A percentile compares a stretch with the other conserved stretches of the same genome.
These are phyloP conservation scores for Aradophagus sp. DNA, from an alignment of 1,140 invertebrate genomes.

Conservation along the genomic window DNA sequence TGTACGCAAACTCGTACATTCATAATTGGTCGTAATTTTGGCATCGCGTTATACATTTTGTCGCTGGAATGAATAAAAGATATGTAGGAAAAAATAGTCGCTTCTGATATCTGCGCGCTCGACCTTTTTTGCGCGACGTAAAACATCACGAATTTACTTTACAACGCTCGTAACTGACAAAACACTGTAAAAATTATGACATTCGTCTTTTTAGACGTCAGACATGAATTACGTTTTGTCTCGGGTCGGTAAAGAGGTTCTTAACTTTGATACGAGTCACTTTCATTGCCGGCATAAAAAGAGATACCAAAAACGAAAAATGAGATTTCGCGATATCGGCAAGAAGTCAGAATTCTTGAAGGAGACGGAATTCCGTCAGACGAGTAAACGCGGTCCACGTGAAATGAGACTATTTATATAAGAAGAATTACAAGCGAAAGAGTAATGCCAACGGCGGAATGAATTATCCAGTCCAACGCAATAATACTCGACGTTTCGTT, in stretches of 20 bases:
- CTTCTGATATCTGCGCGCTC: too few relatives aligned
- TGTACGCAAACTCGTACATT: neutral
- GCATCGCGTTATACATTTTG: too few relatives aligned
- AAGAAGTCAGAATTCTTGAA: slow-evolving; percentile 26
- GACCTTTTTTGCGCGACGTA: too few relatives aligned
- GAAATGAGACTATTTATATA: slow-evolving; percentile 15
- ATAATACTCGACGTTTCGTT: too few relatives aligned
- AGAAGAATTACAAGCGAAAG: slow-evolving; percentile 8
- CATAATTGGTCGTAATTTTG: too few relatives aligned
- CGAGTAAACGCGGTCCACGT: too few relatives aligned
- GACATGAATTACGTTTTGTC: slow-evolving; percentile 19
- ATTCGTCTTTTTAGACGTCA: neutral
- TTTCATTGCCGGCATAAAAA: slow-evolving; percentile 24
- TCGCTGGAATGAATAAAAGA: too few relatives aligned
- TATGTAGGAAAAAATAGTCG: too few relatives aligned
- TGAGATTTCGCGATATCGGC: slow-evolving; percentile 19
- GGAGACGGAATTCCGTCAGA: slow-evolving; percentile 18
- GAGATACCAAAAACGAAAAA: slow-evolving; percentile 42
- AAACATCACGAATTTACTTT: too few relatives aligned
- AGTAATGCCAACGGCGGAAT: too few relatives aligned
- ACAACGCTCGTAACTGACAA: too few relatives aligned
- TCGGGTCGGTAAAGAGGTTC: neutral
- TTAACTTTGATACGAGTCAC: slow-evolving; percentile 14
- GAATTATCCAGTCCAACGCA: too few relatives aligned
- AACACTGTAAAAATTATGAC: slow-evolving; percentile 8